Conservation (phyloP, 30 jellyfish, hydroid and myxozoan genomes). For the Aurelia aurita region DNA sequence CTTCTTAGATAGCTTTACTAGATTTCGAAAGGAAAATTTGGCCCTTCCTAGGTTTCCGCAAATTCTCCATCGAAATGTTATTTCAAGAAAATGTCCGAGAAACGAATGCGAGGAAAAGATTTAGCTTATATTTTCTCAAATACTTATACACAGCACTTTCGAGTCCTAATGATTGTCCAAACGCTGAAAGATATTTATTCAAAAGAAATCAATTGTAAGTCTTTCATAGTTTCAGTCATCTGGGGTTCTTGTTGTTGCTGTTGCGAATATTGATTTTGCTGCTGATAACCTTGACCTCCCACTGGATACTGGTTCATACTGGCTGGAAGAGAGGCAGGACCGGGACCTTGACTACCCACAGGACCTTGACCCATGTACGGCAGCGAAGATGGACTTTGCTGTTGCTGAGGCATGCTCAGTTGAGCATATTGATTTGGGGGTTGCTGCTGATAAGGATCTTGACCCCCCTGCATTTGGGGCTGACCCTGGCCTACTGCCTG, state of each 20-base stretch:
- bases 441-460: slow-evolving; percentile 26
- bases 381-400: slow-evolving; percentile 65
- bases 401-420: slow-evolving; percentile 12
- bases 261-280: slow-evolving; percentile 9
- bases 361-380: slow-evolving; percentile 47
- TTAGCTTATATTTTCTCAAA: too few relatives aligned
- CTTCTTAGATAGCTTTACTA: too few relatives aligned
- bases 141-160: too few relatives aligned
- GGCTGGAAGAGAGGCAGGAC: slow-evolving; percentile 82
- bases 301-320: slow-evolving; percentile 38
- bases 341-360: background rate
- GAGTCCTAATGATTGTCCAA: background rate
- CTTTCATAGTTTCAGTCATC: slow-evolving; percentile 63
- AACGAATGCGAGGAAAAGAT: too few relatives aligned
- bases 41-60: too few relatives aligned
- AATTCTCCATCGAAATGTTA: too few relatives aligned
- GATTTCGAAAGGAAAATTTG: too few relatives aligned
- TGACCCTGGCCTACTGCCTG: slow-evolving; percentile 32
- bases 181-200: slow-evolving; percentile 6
- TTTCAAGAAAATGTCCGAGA: too few relatives aligned
- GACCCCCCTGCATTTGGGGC: slow-evolving; percentile 24
- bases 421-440: slow-evolving; percentile 49
- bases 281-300: slow-evolving; percentile 31
- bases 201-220: slow-evolving; percentile 76
- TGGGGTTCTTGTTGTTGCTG: slow-evolving; percentile 58